Conservation (phyloP, 2,888 invertebrate species). For the Eilema depressum region DNA sequence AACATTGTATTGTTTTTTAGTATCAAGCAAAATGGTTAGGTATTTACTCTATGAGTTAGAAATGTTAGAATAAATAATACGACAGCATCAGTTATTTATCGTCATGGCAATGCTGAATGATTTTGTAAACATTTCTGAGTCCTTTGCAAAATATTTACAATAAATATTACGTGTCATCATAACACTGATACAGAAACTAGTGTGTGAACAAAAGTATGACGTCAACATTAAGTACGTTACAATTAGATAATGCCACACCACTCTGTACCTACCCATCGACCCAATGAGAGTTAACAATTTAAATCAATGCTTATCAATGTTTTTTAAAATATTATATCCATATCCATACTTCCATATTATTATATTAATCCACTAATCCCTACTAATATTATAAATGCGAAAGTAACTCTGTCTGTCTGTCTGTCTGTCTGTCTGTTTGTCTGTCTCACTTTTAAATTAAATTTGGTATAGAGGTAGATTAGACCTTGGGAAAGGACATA, state of each 20-base stretch:
- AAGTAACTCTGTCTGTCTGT: too few relatives aligned
- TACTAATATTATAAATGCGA: too few relatives aligned
- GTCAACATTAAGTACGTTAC: not conserved
- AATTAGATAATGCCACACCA: not conserved
- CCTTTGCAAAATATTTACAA: constrained; percentile 10
- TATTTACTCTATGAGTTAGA: not conserved
- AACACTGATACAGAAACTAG: not conserved
- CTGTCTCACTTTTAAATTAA: too few relatives aligned
- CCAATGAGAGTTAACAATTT: too few relatives aligned
- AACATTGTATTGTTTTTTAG: not conserved
- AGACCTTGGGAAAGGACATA: too few relatives aligned
- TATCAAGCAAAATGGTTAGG: not conserved
- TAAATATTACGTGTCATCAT: not conserved
- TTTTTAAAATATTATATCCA: too few relatives aligned
- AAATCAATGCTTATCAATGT: too few relatives aligned
- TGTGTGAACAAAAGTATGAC: not conserved
- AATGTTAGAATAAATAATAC: too few relatives aligned
- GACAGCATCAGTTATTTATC: not conserved
- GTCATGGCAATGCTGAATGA: not conserved
- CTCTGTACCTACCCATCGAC: not conserved
- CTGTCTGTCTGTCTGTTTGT: too few relatives aligned
- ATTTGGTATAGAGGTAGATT: too few relatives aligned
- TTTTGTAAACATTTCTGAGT: constrained; percentile 3
- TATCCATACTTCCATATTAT: too few relatives aligned
- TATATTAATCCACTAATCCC: too few relatives aligned